Evolutionary conservation across 2,113 vertebrate genomes (phyloP).

Genomic region (Nesoenas mayeri): DNA sequence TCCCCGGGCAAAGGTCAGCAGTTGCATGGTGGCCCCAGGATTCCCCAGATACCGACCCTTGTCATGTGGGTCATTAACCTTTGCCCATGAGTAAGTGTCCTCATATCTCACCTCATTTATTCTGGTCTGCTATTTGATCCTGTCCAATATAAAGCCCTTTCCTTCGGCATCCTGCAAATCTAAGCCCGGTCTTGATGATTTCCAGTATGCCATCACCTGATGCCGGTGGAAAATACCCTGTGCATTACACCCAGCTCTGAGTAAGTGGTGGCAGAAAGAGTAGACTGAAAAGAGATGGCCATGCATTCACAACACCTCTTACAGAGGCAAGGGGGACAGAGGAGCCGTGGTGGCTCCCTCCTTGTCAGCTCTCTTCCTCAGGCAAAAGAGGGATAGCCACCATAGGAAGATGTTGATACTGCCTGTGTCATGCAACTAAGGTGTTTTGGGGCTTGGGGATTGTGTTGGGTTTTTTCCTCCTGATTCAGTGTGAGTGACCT

Average conservation of each 20-base stretch:
- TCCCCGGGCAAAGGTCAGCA: neutral
- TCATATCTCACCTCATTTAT: neutral
- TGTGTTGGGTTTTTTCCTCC: neutral
- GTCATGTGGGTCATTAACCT: constrained; percentile 14
- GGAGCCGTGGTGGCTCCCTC: neutral
- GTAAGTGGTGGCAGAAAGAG: neutral
- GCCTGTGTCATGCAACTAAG: neutral
- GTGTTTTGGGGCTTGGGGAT: neutral
- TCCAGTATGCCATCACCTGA: neutral
- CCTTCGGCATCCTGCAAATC: neutral
- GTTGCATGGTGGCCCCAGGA: neutral
- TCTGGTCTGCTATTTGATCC: neutral
- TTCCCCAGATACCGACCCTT: neutral
- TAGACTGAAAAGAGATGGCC: rapidly evolving
- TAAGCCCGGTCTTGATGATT: neutral
- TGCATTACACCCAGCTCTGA: neutral
- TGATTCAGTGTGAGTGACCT: neutral
- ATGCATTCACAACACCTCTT: rapidly evolving
- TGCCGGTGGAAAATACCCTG: neutral
- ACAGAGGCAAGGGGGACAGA: rapidly evolving
- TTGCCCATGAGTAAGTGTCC: constrained; percentile 3
- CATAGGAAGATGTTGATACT: neutral
- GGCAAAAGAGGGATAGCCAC: neutral
- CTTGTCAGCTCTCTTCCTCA: neutral
- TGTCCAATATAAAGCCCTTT: neutral